Base-by-base conservation (phyloP, 2,888 invertebrate species). In the Malthinus seriepunctatus region DNA sequence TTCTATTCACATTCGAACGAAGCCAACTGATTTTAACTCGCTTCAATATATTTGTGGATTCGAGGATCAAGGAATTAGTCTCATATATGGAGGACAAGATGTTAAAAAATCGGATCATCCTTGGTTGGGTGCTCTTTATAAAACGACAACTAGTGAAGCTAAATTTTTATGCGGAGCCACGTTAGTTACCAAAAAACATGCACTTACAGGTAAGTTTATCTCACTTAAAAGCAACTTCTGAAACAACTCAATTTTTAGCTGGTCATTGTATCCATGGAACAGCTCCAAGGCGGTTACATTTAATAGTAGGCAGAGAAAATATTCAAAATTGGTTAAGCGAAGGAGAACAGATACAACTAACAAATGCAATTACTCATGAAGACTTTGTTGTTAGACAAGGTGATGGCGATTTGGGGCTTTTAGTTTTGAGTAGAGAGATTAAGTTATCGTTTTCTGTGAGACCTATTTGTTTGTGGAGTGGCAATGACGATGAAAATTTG, bases 381-480 rank as follows among this genome's bases (percentile, higher is more conserved):
- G 77, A 82, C 32, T 86, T 85, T 76, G 82, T 83, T 69, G 79
- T 81, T 15, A 79, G 81, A 0, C 80, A 80, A 0, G 84, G 81
- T 70, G 82, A 81, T 62, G 80, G 82, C 0, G 87, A 87, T 69
- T 73, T 86, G 32, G 83, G 84, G 1, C 76, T 87, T 9, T 71
- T 87, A 53, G 79, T 78, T 34, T 74, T 87, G 23, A 75, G 80
- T 0, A 81, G 82, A 38, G 69, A 78, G 0, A 80, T 83, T 0
- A 73, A 78, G 7, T 84, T 82, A 71, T 80, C 81, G 0, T 80
- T 81, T 59, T 82, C 79, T 70, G 84, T 87, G 44, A 76, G 82
- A 31, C 85, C 87, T 0, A 82, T 85, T 8, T 87, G 88, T 66
- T 76, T 87, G n/a, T 86, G 86, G 86, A 81, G 81, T 0, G 83